Base-by-base conservation (phyloP, 2,797 vertebrate species). In the Pangasius krempfi region DNA sequence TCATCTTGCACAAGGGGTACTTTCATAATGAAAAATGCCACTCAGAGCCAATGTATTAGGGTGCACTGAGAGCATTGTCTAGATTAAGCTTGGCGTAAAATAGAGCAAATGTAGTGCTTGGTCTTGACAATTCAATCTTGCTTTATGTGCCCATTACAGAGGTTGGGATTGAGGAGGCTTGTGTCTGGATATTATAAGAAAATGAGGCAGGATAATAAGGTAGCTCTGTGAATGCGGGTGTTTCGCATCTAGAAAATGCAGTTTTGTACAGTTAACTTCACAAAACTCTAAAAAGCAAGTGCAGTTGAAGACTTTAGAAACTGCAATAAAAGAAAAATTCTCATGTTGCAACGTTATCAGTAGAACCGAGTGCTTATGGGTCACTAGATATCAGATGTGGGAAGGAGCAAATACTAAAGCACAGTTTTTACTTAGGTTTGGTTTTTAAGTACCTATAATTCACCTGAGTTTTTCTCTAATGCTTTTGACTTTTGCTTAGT, bases 1-100 rank as follows among this genome's bases (percentile, higher is more conserved):
- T 89, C 82, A 82, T 85, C 88, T 37, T 7, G 62, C 60, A 64
- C 80, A 75, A 88, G 22, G 50, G 84, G 90, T 76, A 86, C 50
- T 89, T 91, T 91, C 50, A 79, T 92, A 87, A 91, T 87, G 52
- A 89, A 87, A 89, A 89, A 87, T 78, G 72, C 72, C 14, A 62
- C 81, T 78, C 68, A 66, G 70, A 79, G 40, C 27, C 60, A 20
- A 30, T 66, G 78, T 64, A 75, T 86, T 66, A 87, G 47, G 27
- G 58, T 25, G 85, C 58, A 78, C 70, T 27, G 88, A 87, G 70
- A 58, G 60, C 80, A 37, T 84, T 84, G 85, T 78, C 70, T 37
- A 87, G 80, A 87, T 89, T 87, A 78, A 87, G 68, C 80, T 70
- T 86, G 37, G 56, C 50, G 13, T 73, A 84, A 84, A 84, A 87